phyloP scores from a whole-genome alignment of 2,797 vertebrate genomes.

The Microtus agrestis region DNA sequence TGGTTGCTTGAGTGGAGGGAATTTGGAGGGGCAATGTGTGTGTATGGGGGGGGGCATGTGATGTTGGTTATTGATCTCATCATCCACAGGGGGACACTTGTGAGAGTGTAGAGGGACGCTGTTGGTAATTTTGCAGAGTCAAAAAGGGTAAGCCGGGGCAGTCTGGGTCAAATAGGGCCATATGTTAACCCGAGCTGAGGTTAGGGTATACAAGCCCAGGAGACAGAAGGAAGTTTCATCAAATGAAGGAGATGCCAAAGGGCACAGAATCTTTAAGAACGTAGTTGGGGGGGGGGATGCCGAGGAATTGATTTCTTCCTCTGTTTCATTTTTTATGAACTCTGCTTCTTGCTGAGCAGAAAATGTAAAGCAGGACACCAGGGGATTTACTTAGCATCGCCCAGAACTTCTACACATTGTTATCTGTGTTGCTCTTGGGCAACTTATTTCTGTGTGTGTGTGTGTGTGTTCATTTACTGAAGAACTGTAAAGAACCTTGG shows the following conservation, averaged over 20 bases:
- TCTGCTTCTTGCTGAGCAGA: slow-evolving; percentile 1
- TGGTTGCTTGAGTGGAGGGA: neutral
- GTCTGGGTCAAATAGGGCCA: slow-evolving; percentile 7
- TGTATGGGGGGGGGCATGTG: neutral
- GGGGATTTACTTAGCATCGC: neutral
- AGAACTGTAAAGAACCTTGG: neutral
- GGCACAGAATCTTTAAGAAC: slow-evolving; percentile 30
- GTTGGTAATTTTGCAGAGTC: neutral
- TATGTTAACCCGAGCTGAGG: neutral
- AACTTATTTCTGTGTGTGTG: neutral
- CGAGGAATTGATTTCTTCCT: slow-evolving; percentile 52
- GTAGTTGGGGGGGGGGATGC: neutral
- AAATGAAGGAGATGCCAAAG: slow-evolving; percentile 8
- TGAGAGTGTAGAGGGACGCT: neutral
- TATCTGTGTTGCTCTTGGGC: neutral
- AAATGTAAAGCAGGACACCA: neutral
- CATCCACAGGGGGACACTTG: neutral
- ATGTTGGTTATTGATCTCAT: neutral
- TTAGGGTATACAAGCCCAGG: neutral
- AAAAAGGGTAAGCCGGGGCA: neutral
- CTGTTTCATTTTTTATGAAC: slow-evolving; percentile 4
- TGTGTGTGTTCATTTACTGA: neutral
- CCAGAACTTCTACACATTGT: neutral
- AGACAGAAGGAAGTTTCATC: slow-evolving; percentile 43
- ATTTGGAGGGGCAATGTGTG: neutral